Evolutionary conservation across 2,888 invertebrate genomes (phyloP), one percentile per base, ranked within the genome.

Genomic region (Eupithecia insigniata): DNA sequence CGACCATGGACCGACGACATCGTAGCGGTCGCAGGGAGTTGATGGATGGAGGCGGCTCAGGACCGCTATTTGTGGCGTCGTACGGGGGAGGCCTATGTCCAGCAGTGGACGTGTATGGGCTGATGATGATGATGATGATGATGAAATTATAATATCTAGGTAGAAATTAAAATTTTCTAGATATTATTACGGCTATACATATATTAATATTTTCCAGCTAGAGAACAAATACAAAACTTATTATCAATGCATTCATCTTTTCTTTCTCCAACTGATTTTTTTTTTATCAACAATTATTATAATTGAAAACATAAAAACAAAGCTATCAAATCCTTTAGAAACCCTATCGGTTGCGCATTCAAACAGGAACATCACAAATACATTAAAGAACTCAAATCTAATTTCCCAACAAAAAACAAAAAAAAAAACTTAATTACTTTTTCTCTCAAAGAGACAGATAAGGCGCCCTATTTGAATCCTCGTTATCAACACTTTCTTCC

Each of bases 361-460:
- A 89, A 87, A 71, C 71, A 65, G 71, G 78, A 75, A 87, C 89
- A 90, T 88, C 87, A 88, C 88, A 88, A 91, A 89, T 85, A 89
- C 90, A 92, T 91, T 92, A 90, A 89, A 87, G 81, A 79, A 81
- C 83, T 82, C 85, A 85, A 90, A 90, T 90, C 89, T 89, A 89
- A 91, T 90, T 90, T 89, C 86, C 89, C 83, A 81, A 55, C 64
- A 74, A 74, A 74, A 88, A 90, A 85, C 88, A 89, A 91, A 90
- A 87, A 84, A 83, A 84, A 83, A 90, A 83, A 82, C 88, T 92
- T 93, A 93, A 93, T 93, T 93, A 93, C 92, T 88, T 93, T 91
- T 91, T 90, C 89, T 90, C 90, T 89, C 87, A 87, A 87, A 85
- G 85, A 91, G 92, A 92, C 91, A 92, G 92, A 93, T 92, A 93